phyloP scores from a whole-genome alignment of 2,113 vertebrate genomes.

The Ellobius talpinus region DNA sequence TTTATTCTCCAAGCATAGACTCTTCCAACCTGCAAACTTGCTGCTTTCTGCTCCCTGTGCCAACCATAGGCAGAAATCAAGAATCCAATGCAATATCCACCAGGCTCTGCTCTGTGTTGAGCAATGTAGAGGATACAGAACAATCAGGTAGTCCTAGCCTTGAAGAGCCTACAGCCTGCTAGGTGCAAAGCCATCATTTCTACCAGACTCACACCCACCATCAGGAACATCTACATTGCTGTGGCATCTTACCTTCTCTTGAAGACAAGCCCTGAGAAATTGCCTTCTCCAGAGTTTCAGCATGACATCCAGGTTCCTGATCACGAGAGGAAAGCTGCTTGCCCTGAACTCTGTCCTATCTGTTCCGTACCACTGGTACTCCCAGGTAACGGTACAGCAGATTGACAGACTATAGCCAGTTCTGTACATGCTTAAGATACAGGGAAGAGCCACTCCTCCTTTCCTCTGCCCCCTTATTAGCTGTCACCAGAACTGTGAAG shows the following conservation, averaged over 20 bases:
- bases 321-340: not conserved
- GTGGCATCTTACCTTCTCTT: not conserved
- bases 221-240: not conserved
- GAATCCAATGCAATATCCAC: too few relatives aligned
- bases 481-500: not conserved
- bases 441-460: not conserved
- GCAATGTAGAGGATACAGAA: not conserved
- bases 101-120: fast-evolving
- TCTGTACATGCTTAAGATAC: not conserved
- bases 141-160: not conserved
- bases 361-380: not conserved
- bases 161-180: not conserved
- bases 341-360: not conserved
- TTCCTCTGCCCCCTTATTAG: not conserved
- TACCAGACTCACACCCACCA: not conserved
- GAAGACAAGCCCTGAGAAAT: not conserved
- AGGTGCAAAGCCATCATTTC: not conserved
- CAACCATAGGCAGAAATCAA: not conserved
- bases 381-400: not conserved
- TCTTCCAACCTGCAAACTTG: not conserved
- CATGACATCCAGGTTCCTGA: not conserved
- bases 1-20: too few relatives aligned
- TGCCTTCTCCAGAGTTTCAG: not conserved
- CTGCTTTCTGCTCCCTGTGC: not conserved
- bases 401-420: not conserved